Evolutionary conservation across 1,140 invertebrate genomes (phyloP), one percentile per base, ranked within the genome.

Genomic region (Stenopsyche tienmushanensis): DNA sequence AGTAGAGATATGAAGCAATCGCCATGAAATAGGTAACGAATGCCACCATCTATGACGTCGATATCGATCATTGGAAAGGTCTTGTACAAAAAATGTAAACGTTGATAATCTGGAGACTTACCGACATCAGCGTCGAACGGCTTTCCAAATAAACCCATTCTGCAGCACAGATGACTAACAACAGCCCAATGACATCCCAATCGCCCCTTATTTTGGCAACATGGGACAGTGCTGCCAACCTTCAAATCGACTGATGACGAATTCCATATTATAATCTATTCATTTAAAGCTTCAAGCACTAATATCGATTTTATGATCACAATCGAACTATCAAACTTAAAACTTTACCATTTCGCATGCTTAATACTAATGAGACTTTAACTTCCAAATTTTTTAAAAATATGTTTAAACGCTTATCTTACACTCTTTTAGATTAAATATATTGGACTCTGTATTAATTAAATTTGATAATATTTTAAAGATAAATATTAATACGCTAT

Each of bases 61-160:
- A n/a, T n/a, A n/a, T n/a, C n/a, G n/a, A n/a, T n/a, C n/a, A n/a
- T n/a, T n/a, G n/a, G n/a, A n/a, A n/a, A n/a, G n/a, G n/a, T n/a
- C n/a, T n/a, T n/a, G n/a, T n/a, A n/a, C n/a, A n/a, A n/a, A n/a
- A n/a, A n/a, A n/a, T n/a, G n/a, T n/a, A n/a, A n/a, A n/a, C n/a
- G n/a, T n/a, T n/a, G n/a, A n/a, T n/a, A n/a, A 13, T 13, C 10
- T 5, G 17, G 44, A 18, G 3, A 47, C 84, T 78, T 80, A 90
- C 89, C 89, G 71, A 91, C 88, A 78, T 89, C 87, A 75, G 81
- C 80, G 74, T 90, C 88, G 73, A 90, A 89, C 62, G 86, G 84
- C 71, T 86, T 86, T 41, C 83, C 81, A 77, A 90, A 89, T 67
- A 89, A 79, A 20, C 85, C 84, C 87, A 88, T 88, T 55, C 10